Evolutionary conservation across 2,797 vertebrate genomes (phyloP).

Genomic region (Sebastes dallii): DNA sequence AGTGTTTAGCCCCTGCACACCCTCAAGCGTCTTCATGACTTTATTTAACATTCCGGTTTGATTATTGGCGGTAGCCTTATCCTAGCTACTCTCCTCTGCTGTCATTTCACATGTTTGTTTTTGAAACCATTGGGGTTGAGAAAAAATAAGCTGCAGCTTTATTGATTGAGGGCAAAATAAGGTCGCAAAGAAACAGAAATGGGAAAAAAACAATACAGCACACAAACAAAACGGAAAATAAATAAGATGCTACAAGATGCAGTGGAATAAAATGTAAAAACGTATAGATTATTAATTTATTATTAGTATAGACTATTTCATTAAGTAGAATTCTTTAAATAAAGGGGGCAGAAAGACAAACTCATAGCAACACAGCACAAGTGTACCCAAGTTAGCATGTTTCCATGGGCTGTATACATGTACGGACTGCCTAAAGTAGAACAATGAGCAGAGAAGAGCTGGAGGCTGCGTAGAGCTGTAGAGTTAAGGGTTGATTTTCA

Average conservation of each 20-base stretch:
- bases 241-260: too few relatives aligned
- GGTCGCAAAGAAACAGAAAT: neutral
- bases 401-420: neutral
- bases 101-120: neutral
- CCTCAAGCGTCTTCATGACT: neutral
- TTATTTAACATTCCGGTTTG: neutral
- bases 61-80: neutral
- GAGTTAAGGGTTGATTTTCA: neutral
- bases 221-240: neutral
- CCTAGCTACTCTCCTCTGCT: neutral
- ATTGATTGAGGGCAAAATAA: constrained; percentile 1
- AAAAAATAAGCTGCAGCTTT: neutral
- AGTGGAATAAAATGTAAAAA: neutral
- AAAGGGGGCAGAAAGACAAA: neutral
- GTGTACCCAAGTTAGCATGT: neutral
- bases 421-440: neutral
- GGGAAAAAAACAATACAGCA: neutral
- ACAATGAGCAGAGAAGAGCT: neutral
- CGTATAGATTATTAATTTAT: neutral
- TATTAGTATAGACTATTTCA: neutral
- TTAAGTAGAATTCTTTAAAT: neutral
- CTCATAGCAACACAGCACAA: neutral
- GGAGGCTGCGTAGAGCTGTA: neutral
- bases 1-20: neutral
- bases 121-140: neutral